These are phyloP conservation scores for Theristicus caerulescens DNA, from an alignment of 2,113 vertebrate species.

Conservation along the genomic window DNA sequence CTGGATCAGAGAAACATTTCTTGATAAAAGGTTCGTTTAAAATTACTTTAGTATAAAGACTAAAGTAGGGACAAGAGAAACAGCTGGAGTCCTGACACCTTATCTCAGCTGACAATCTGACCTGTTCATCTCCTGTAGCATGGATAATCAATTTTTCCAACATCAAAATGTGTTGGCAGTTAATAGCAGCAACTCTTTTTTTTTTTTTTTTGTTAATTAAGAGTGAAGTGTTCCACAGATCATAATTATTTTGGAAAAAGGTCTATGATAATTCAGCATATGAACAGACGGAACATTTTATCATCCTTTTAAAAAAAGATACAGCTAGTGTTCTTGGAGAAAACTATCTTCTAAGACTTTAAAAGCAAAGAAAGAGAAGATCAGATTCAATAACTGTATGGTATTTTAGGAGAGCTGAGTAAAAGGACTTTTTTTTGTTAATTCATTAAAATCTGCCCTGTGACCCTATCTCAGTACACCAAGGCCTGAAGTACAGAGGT, in stretches of 20 bases:
- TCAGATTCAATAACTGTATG: background rate
- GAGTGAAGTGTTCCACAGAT: background rate
- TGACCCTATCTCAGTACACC: background rate
- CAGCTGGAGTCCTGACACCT: background rate
- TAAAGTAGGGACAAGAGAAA: background rate
- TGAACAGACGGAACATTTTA: background rate
- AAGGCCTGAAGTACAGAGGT: background rate
- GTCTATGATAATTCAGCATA: background rate
- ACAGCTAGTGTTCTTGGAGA: background rate
- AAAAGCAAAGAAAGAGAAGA: background rate
- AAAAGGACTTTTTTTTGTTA: background rate
- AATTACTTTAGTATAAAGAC: background rate
- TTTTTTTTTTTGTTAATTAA: constrained; percentile 7
- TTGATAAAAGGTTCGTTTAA: background rate
- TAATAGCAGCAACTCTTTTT: background rate
- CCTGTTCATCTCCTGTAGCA: background rate
- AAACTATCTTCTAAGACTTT: background rate
- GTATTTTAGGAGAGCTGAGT: background rate
- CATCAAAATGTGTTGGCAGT: background rate
- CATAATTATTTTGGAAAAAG: background rate
- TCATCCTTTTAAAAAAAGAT: background rate
- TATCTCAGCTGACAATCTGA: background rate
- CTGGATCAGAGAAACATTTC: background rate
- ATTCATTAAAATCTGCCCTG: constrained; percentile 6
- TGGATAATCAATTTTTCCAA: background rate